Evolutionary conservation across 1,140 invertebrate species (phyloP), one percentile per base, ranked within the genome.

Genomic region (Drosophila nannoptera): DNA sequence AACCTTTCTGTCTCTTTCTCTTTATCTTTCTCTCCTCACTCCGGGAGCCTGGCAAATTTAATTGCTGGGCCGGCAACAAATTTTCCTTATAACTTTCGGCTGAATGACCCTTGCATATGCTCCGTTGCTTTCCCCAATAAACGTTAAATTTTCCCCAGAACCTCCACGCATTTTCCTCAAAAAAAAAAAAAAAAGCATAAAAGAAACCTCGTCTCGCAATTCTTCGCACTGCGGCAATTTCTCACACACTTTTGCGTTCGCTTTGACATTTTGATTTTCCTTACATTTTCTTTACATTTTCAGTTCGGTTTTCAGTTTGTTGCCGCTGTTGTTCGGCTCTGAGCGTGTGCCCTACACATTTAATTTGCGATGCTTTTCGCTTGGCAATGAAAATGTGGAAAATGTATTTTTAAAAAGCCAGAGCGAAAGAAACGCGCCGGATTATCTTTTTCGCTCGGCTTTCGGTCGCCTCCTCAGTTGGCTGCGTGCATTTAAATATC

Each of bases 331-430:
- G n/a, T 36, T 71, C 62, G 60, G 59, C 3, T 22, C 22, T 22
- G 52, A 61, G 49, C 49, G 64, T 56, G 64, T 61, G 43, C 45
- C 45, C 45, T 46, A 46, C 16, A 35, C 46, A 49, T 49, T 42
- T 55, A 9, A 12, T 76, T 73, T 59, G 63, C 49, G 58, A 61
- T 49, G 49, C 31, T 66, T 78, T 72, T 40, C 50, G 64, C 69
- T 73, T 84, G 81, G 80, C 80, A 78, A 80, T 84, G 80, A 84
- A 84, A 80, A 84, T 53, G 55, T 64, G 66, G 69, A 66, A 76
- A 77, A 84, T 83, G 67, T 45, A 77, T 86, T 80, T 80, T 80
- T 75, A 75, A 69, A 63, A 63, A 50, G 49, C n/a, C 35, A 52
- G 54, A 66, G 50, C 56, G 36, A 38, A 67, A 53, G 49, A 54